Percentiles rank a stretch among this genome's conserved stretches.
phyloP scores from a whole-genome alignment of 92 coral and sea anemone species.

The Porites divaricata region DNA sequence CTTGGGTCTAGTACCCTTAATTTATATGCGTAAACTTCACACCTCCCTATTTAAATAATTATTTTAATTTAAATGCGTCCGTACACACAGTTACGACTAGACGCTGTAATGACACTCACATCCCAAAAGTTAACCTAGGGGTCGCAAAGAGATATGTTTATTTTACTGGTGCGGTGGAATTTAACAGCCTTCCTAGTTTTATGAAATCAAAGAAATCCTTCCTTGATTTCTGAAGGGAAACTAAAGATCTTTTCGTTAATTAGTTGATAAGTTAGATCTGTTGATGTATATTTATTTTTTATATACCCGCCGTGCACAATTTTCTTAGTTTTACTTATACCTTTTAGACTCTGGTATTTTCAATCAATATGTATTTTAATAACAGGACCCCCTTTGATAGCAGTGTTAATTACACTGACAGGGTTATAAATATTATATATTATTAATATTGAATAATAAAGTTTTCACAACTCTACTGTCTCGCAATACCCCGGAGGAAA shows the following conservation, averaged over 20 bases:
- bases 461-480: too few species aligned
- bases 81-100: background rate
- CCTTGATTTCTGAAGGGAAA: too few species aligned
- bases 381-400: background rate
- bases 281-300: too few species aligned
- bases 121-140: background rate
- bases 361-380: too few species aligned
- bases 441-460: too few species aligned
- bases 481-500: too few species aligned
- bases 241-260: too few species aligned
- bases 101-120: background rate
- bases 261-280: too few species aligned
- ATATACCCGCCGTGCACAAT: too few species aligned
- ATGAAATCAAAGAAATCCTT: too few species aligned
- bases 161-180: background rate
- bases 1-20: background rate
- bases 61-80: background rate
- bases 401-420: background rate
- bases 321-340: too few species aligned
- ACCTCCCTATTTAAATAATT: background rate
- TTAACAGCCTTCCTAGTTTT: background rate
- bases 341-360: too few species aligned
- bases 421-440: background rate
- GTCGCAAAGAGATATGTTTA: background rate
- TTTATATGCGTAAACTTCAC: background rate